Evolutionary conservation across 2,113 vertebrate species (phyloP).

Genomic region (Ptyas mucosa): DNA sequence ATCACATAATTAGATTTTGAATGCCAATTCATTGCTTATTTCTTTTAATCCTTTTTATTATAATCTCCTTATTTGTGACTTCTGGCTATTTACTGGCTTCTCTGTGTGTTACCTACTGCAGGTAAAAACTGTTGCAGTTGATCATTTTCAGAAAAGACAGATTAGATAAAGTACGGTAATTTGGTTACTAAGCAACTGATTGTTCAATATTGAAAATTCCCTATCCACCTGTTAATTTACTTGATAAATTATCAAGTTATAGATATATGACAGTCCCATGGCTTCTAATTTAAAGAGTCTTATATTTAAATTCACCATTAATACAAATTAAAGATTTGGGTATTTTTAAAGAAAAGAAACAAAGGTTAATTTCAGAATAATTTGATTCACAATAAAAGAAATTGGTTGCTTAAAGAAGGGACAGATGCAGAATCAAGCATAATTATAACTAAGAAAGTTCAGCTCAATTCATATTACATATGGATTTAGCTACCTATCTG

Average conservation of each 20-base stretch:
- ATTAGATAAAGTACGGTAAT: background rate
- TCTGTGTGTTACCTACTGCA: background rate
- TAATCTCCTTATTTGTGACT: background rate
- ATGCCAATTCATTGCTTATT: background rate
- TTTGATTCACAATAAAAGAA: background rate
- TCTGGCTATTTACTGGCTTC: background rate
- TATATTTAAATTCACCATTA: background rate
- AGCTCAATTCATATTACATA: background rate
- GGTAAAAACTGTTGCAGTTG: background rate
- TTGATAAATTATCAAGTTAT: constrained; percentile 7
- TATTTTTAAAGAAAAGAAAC: background rate
- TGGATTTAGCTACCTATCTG: background rate
- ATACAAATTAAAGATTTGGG: background rate
- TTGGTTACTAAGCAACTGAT: background rate
- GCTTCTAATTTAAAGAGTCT: background rate
- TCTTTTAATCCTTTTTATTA: background rate
- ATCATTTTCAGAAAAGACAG: background rate
- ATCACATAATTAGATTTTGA: background rate
- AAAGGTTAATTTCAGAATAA: background rate
- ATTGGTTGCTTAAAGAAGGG: background rate
- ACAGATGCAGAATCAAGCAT: background rate
- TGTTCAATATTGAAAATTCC: background rate
- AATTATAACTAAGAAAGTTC: background rate
- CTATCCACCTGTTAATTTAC: background rate
- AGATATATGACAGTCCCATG: background rate